Conservation (phyloP, 1,140 invertebrate species). For the Acromyrmex heyeri region DNA sequence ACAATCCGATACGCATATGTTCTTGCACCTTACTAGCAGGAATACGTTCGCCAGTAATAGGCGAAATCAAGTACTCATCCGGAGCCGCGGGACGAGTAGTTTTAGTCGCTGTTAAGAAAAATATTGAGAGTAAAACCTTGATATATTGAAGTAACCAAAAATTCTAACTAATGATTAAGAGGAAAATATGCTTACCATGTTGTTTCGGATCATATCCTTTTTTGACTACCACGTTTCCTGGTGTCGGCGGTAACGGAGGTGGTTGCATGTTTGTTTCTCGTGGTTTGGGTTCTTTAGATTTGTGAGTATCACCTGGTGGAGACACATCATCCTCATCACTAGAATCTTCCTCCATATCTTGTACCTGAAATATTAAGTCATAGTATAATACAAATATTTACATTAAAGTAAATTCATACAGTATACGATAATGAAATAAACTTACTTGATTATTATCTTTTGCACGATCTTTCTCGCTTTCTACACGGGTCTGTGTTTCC, state of each 20-base stretch:
- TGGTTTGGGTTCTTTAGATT: constrained; percentile 85
- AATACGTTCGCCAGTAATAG: constrained; percentile 99
- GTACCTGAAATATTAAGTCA: constrained; percentile 86
- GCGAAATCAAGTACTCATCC: constrained; percentile 98
- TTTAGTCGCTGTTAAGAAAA: constrained; percentile 85
- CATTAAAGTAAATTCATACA: constrained; percentile 22
- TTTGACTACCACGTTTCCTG: constrained; percentile 98
- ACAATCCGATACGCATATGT: constrained; percentile 98
- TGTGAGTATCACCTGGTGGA: constrained; percentile 83
- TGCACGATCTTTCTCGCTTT: constrained; percentile 87
- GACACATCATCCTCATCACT: constrained; percentile 91
- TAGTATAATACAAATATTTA: constrained; percentile 53
- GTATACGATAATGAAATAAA: neutral
- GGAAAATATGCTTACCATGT: constrained; percentile 80
- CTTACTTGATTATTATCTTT: constrained; percentile 89
- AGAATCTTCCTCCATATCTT: constrained; percentile 96
- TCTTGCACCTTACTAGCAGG: constrained; percentile 98
- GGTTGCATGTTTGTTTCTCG: constrained; percentile 87
- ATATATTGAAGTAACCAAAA: neutral
- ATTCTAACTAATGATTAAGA: neutral
- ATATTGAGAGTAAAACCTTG: constrained; percentile 39
- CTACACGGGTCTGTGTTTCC: constrained; percentile 90
- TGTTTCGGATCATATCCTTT: constrained; percentile 99
- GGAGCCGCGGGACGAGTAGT: constrained; percentile 87
- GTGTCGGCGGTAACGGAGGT: constrained; percentile 93